These are phyloP conservation scores for Metopia argyrocephala DNA, from an alignment of 2,888 invertebrate species.

Conservation along the genomic window DNA sequence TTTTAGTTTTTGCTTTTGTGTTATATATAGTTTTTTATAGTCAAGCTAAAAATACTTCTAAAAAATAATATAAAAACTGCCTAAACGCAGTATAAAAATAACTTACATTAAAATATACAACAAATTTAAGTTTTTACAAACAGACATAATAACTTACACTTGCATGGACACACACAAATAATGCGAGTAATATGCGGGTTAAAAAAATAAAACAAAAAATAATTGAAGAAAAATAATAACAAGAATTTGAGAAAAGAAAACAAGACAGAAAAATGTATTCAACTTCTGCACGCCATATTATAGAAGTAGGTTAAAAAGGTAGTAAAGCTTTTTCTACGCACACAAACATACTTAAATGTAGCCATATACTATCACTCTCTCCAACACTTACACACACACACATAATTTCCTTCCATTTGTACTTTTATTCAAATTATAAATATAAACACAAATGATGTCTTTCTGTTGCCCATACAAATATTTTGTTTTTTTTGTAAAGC, in stretches of 20 bases:
- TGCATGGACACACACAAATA: neutral
- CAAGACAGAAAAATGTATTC: constrained; percentile 10
- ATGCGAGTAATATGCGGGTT: neutral
- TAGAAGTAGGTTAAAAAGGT: constrained; percentile 63
- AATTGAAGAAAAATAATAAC: neutral
- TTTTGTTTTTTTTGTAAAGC: no score
- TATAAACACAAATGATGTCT: neutral
- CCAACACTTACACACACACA: neutral
- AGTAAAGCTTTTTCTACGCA: constrained; percentile 11
- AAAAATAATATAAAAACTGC: constrained; percentile 21
- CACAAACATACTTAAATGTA: neutral
- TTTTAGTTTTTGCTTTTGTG: neutral
- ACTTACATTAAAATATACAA: constrained; percentile 28
- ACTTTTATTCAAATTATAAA: constrained; percentile 17
- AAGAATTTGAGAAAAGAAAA: neutral
- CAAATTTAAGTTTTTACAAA: constrained; percentile 25
- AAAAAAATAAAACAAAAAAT: neutral
- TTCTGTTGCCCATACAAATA: no score
- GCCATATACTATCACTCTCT: neutral
- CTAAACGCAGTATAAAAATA: constrained; percentile 42
- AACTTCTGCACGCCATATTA: constrained; percentile 55
- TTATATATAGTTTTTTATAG: neutral
- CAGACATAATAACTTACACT: neutral
- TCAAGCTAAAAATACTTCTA: constrained; percentile 29
- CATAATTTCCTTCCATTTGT: neutral